phyloP scores from a whole-genome alignment of 2,888 invertebrate genomes.

The Orthosia incerta region DNA sequence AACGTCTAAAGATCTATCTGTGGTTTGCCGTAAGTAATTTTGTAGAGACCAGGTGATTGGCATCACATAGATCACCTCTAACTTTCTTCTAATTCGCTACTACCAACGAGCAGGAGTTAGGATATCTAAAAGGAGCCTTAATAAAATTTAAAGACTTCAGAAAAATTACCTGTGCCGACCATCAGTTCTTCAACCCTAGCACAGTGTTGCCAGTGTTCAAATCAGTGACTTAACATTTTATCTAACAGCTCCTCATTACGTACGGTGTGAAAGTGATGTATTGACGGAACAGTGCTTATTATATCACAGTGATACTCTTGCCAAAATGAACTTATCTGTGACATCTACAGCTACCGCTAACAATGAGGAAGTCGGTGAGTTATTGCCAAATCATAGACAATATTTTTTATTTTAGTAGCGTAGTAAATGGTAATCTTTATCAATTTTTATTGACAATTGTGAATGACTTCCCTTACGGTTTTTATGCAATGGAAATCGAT shows the following conservation, averaged over 20 bases:
- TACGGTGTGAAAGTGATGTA: conserved; percentile 69
- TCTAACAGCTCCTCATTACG: conserved; percentile 64
- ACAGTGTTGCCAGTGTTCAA: conserved; percentile 31
- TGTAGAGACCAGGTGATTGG: background rate
- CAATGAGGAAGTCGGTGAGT: conserved; percentile 87
- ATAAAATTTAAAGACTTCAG: background rate
- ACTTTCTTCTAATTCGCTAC: background rate
- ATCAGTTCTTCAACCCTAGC: conserved; percentile 32
- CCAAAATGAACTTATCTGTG: conserved; percentile 82
- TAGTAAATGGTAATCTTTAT: conserved; percentile 39
- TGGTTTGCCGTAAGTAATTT: background rate
- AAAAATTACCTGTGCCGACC: conserved; percentile 31
- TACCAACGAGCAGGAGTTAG: background rate
- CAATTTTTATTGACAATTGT: conserved; percentile 34
- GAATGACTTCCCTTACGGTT: conserved; percentile 11
- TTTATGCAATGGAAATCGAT: background rate
- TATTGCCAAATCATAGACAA: conserved; percentile 29
- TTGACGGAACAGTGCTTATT: conserved; percentile 59
- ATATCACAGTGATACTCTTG: conserved; percentile 64
- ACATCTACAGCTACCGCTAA: conserved; percentile 72
- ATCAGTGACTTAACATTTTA: conserved; percentile 62
- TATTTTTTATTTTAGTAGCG: conserved; percentile 10
- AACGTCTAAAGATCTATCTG: too few relatives aligned
- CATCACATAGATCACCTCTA: background rate
- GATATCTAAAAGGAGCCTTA: background rate